Conservation (phyloP, 2,888 invertebrate genomes). For the Agrochola litura region DNA sequence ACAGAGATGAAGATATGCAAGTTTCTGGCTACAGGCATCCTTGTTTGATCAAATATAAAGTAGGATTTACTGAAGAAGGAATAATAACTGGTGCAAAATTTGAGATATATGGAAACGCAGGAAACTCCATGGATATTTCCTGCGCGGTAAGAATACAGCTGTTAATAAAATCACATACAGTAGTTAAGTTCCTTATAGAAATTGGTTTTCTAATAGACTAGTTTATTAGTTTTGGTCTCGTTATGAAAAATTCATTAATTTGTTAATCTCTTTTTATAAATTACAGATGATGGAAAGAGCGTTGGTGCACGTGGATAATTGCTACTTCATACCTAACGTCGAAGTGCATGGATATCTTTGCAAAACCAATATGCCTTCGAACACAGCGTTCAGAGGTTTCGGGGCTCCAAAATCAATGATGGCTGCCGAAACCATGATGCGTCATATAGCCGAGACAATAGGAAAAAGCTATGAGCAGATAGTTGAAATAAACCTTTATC, state of each 20-base stretch:
- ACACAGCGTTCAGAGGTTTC: conserved; percentile 98
- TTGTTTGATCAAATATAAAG: conserved; percentile 94
- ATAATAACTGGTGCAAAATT: conserved; percentile 92
- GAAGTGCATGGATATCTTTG: conserved; percentile 93
- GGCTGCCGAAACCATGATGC: conserved; percentile 94
- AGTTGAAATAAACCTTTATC: conserved; percentile 93
- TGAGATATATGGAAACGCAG: conserved; percentile 93
- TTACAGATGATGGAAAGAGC: conserved; percentile 94
- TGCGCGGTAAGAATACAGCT: conserved; percentile 85
- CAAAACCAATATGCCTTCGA: conserved; percentile 97
- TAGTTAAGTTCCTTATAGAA: background rate
- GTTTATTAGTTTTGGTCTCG: background rate
- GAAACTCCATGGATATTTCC: conserved; percentile 94
- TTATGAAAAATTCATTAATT: background rate
- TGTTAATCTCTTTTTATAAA: background rate
- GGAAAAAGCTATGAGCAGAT: conserved; percentile 92
- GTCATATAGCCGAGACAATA: conserved; percentile 93
- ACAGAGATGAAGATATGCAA: conserved; percentile 97
- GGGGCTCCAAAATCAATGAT: conserved; percentile 98
- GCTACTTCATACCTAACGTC: conserved; percentile 94
- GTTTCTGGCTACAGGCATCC: conserved; percentile 95
- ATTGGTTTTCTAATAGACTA: background rate
- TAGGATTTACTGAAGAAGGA: conserved; percentile 93
- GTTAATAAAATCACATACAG: background rate
- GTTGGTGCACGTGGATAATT: conserved; percentile 94